Evolutionary conservation across 2,888 invertebrate genomes (phyloP).

Genomic region (Timema podura): DNA sequence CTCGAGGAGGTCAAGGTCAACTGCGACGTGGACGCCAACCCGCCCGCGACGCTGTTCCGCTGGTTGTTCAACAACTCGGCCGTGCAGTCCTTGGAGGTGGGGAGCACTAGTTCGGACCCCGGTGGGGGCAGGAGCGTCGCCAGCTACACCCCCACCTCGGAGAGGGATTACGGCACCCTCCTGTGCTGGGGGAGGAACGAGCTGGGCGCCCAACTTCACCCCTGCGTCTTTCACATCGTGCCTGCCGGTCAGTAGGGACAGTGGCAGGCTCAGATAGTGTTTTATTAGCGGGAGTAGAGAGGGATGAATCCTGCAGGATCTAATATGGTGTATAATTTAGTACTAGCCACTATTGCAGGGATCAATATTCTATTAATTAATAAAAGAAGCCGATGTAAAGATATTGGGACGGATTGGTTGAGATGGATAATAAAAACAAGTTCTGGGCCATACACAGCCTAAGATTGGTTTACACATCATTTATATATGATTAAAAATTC

Average conservation of each 20-base stretch:
- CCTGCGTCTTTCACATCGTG: slow-evolving; percentile 37
- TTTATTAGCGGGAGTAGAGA: too few species aligned
- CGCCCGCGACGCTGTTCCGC: slow-evolving; percentile 39
- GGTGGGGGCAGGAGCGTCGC: slow-evolving; percentile 41
- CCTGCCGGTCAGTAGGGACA: slow-evolving; percentile 35
- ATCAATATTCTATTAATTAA: too few species aligned
- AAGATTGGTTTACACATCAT: too few species aligned
- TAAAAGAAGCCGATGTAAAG: too few species aligned
- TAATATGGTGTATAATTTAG: too few species aligned
- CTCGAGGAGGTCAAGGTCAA: slow-evolving; percentile 33
- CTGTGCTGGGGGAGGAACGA: slow-evolving; percentile 36
- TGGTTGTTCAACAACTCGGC: slow-evolving; percentile 45
- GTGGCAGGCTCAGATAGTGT: too few species aligned
- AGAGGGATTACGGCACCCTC: slow-evolving; percentile 37
- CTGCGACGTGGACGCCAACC: slow-evolving; percentile 44
- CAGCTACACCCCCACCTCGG: slow-evolving; percentile 42
- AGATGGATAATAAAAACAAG: too few species aligned
- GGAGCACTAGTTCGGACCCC: slow-evolving; percentile 37
- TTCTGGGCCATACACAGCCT: too few species aligned
- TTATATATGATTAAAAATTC: too few species aligned
- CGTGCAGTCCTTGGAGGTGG: slow-evolving; percentile 32
- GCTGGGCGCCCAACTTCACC: slow-evolving; percentile 34
- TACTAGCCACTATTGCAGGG: too few species aligned
- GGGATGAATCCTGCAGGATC: too few species aligned
- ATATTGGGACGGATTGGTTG: too few species aligned